phyloP scores from a whole-genome alignment of 2,113 vertebrate genomes.

The Vimba vimba region DNA sequence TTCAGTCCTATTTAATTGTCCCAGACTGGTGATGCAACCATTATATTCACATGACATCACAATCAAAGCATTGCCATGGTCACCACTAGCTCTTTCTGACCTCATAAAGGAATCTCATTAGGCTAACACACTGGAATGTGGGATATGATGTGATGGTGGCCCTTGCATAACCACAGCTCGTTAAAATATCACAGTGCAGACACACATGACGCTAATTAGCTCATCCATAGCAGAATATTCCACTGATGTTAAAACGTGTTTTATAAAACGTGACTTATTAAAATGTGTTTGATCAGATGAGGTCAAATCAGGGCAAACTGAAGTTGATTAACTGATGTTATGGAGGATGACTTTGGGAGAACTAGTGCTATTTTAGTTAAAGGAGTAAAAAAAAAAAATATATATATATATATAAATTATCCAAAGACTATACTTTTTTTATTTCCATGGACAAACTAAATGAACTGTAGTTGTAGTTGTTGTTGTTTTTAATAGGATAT shows the following conservation, averaged over 20 bases:
- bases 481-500: no score
- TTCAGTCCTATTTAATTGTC: not conserved
- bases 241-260: not conserved
- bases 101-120: not conserved
- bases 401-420: no score
- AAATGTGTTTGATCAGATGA: conserved; percentile 45
- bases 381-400: no score
- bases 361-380: conserved; percentile 5
- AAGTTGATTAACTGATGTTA: conserved; percentile 22
- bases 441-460: no score
- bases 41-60: not conserved
- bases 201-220: conserved; percentile 34
- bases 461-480: no score
- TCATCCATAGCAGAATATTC: not conserved
- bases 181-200: not conserved
- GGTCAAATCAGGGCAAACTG: conserved; percentile 36
- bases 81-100: not conserved
- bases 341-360: not conserved
- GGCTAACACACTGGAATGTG: not conserved
- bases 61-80: not conserved
- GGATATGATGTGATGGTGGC: not conserved
- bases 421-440: no score
- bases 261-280: no score
- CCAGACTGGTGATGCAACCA: not conserved
- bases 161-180: not conserved